phyloP scores from a whole-genome alignment of 2,797 vertebrate species.

The Crax fasciolata region DNA sequence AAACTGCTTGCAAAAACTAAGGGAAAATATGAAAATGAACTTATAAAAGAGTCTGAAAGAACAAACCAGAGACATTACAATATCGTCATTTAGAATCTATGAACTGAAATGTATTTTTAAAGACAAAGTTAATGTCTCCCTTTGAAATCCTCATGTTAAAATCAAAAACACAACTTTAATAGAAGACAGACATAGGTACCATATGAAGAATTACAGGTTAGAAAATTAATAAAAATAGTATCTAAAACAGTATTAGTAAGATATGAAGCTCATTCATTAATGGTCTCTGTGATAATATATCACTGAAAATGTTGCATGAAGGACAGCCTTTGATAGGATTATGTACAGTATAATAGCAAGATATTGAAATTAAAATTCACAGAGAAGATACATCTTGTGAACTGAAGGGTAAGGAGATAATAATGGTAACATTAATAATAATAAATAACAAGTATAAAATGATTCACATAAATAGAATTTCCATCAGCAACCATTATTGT shows the following conservation, averaged over 20 bases:
- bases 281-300: slow-evolving; percentile 91
- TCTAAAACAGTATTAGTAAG: slow-evolving; percentile 94
- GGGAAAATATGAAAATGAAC: slow-evolving; percentile 73
- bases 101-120: slow-evolving; percentile 80
- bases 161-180: slow-evolving; percentile 84
- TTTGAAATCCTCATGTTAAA: slow-evolving; percentile 85
- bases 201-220: slow-evolving; percentile 83
- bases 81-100: slow-evolving; percentile 74
- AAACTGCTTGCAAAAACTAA: slow-evolving; percentile 68
- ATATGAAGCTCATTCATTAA: slow-evolving; percentile 94
- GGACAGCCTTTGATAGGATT: slow-evolving; percentile 93
- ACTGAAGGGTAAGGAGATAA: slow-evolving; percentile 87
- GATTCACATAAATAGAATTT: slow-evolving; percentile 91
- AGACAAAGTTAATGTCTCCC: slow-evolving; percentile 77
- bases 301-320: slow-evolving; percentile 94
- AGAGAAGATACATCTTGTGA: slow-evolving; percentile 88
- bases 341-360: slow-evolving; percentile 90
- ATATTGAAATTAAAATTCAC: slow-evolving; percentile 94
- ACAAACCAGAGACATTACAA: slow-evolving; percentile 76
- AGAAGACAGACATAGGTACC: slow-evolving; percentile 83
- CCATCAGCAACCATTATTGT: slow-evolving; percentile 88
- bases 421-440: slow-evolving; percentile 87
- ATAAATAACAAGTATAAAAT: slow-evolving; percentile 94
- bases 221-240: slow-evolving; percentile 94
- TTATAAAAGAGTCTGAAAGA: slow-evolving; percentile 65